Percentiles rank a stretch among this genome's conserved stretches.
These are phyloP conservation scores for Paramormyrops kingsleyae DNA, from an alignment of 2,113 vertebrate species.

Conservation along the genomic window DNA sequence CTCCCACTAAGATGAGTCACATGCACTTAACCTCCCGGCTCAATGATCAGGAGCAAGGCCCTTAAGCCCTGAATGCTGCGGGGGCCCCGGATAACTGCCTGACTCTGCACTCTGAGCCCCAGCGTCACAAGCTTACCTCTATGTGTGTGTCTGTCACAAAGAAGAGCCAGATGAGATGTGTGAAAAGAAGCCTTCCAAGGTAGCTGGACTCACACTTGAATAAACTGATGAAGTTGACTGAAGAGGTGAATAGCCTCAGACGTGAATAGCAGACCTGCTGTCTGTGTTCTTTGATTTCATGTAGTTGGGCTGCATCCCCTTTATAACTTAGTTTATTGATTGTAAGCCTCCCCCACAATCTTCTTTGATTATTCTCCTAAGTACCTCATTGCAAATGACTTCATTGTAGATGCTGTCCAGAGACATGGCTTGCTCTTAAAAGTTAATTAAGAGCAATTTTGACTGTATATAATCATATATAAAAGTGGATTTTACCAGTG, in stretches of 20 bases:
- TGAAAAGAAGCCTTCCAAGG: neutral
- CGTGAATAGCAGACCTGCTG: neutral
- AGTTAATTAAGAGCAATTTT: neutral
- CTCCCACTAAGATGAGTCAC: neutral
- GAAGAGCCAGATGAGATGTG: neutral
- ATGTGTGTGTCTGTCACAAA: neutral
- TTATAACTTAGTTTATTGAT: neutral
- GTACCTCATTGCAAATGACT: neutral
- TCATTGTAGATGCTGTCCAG: conserved; percentile 1
- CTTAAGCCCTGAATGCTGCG: neutral
- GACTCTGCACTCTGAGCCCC: neutral
- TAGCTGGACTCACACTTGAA: neutral
- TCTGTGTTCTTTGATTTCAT: neutral
- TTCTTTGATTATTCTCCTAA: neutral
- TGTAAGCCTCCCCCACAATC: neutral
- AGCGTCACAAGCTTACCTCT: neutral
- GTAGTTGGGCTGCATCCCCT: neutral
- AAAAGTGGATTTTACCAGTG: neutral
- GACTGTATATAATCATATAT: neutral
- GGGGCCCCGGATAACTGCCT: neutral
- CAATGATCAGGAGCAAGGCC: neutral
- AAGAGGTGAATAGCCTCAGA: neutral
- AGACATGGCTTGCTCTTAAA: neutral
- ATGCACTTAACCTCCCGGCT: neutral
- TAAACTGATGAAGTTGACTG: neutral